Evolutionary conservation across 1,140 invertebrate genomes (phyloP).

Genomic region (Hylyphantes graminicola): DNA sequence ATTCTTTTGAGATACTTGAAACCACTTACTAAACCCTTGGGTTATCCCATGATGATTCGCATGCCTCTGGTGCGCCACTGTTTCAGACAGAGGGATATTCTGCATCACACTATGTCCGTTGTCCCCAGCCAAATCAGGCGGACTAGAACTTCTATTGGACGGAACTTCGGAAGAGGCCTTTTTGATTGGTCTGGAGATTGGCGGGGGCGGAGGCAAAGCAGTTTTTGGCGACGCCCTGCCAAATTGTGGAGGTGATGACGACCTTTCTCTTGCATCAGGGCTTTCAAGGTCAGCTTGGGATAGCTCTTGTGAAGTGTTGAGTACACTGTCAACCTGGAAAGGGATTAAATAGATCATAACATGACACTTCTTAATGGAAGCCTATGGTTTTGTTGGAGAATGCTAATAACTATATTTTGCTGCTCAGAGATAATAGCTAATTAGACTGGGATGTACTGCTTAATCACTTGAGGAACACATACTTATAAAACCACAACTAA

Average conservation of each 20-base stretch:
- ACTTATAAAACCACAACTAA: no score
- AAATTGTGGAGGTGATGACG: conserved; percentile 39
- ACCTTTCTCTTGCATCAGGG: conserved; percentile 9
- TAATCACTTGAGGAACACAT: no score
- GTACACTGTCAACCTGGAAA: conserved; percentile 40
- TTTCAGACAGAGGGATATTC: conserved; percentile 43
- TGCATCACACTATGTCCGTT: conserved; percentile 36
- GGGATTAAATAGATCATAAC: no score
- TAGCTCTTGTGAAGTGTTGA: conserved; percentile 35
- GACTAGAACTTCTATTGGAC: conserved; percentile 28
- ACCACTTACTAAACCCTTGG: conserved; percentile 58
- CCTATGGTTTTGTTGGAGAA: no score
- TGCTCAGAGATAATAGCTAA: no score
- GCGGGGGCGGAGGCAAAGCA: conserved; percentile 39
- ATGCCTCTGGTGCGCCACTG: neutral
- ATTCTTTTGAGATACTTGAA: no score
- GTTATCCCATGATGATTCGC: conserved; percentile 44
- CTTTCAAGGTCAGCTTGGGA: conserved; percentile 4
- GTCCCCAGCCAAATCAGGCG: conserved; percentile 28
- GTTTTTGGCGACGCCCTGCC: conserved; percentile 34
- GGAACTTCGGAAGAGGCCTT: conserved; percentile 16
- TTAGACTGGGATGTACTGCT: no score
- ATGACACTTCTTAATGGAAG: no score
- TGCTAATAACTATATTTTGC: no score
- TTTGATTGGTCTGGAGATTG: conserved; percentile 20